These are phyloP conservation scores for Cyclargus thomasi DNA, from an alignment of 1,140 invertebrate genomes.

Conservation along the genomic window DNA sequence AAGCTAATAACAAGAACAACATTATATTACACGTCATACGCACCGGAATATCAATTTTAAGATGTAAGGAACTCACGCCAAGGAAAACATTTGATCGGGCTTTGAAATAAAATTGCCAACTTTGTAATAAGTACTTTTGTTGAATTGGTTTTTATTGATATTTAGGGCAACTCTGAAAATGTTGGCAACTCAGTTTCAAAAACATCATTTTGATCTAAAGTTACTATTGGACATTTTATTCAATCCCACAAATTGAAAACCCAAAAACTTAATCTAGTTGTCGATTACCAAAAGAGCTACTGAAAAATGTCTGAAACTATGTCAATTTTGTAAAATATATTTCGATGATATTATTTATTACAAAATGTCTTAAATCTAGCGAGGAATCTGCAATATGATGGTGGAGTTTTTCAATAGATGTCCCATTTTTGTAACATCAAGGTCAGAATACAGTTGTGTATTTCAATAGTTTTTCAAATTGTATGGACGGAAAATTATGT, in stretches of 20 bases:
- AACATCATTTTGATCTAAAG: background rate
- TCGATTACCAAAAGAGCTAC: background rate
- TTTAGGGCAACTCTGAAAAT: background rate
- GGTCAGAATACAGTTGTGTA: background rate
- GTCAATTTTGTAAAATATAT: constrained; percentile 8
- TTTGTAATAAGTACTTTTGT: background rate
- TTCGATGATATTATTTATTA: constrained; percentile 10
- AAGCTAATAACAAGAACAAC: constrained; percentile 8
- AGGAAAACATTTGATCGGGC: constrained; percentile 8
- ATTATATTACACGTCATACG: constrained; percentile 8
- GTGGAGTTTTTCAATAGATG: background rate
- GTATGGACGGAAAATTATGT: constrained; percentile 12
- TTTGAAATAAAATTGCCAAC: background rate
- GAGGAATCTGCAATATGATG: constrained; percentile 11
- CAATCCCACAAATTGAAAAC: constrained; percentile 6
- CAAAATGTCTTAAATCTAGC: background rate
- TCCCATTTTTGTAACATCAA: background rate
- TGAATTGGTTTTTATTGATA: background rate
- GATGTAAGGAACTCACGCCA: background rate
- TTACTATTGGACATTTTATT: background rate
- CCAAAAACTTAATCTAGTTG: background rate
- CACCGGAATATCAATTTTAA: constrained; percentile 7
- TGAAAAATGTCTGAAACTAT: background rate
- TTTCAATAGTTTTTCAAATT: background rate
- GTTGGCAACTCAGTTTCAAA: background rate